Percentiles rank a stretch among this genome's conserved stretches.
phyloP scores from a whole-genome alignment of 2,113 vertebrate species.

The Promerops cafer region DNA sequence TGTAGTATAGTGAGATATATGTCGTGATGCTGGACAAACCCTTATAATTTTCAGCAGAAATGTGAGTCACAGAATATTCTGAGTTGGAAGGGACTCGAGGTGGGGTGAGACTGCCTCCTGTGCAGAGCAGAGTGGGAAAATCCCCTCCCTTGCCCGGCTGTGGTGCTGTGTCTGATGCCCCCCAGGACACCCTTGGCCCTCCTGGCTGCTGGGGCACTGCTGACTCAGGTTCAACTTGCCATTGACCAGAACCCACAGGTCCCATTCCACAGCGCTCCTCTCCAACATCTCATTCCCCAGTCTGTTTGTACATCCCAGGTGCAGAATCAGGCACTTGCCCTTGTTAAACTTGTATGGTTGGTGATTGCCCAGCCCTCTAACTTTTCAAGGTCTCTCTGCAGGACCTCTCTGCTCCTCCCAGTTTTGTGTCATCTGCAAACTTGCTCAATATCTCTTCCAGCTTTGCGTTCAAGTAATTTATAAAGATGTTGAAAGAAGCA shows the following conservation, averaged over 20 bases:
- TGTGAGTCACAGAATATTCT: background rate
- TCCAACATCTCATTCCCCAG: background rate
- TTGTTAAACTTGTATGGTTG: background rate
- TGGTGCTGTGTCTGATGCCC: rapidly evolving
- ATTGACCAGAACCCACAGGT: rapidly evolving
- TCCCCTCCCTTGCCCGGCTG: rapidly evolving
- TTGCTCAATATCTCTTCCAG: background rate
- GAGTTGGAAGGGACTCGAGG: background rate
- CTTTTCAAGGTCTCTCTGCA: background rate
- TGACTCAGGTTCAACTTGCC: rapidly evolving
- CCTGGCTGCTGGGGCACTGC: background rate
- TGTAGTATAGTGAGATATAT: background rate
- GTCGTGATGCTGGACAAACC: background rate
- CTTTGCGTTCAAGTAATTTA: background rate
- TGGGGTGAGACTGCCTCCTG: background rate
- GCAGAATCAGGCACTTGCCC: rapidly evolving
- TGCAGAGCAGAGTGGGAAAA: rapidly evolving
- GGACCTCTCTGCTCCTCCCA: background rate
- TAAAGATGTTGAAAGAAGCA: background rate
- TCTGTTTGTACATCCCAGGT: rapidly evolving
- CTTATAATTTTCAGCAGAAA: background rate
- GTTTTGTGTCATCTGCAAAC: background rate
- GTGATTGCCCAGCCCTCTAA: background rate
- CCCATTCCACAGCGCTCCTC: background rate
- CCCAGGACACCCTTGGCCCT: rapidly evolving